Conservation (phyloP, 2,888 invertebrate species). For the Diarsia mendica region DNA sequence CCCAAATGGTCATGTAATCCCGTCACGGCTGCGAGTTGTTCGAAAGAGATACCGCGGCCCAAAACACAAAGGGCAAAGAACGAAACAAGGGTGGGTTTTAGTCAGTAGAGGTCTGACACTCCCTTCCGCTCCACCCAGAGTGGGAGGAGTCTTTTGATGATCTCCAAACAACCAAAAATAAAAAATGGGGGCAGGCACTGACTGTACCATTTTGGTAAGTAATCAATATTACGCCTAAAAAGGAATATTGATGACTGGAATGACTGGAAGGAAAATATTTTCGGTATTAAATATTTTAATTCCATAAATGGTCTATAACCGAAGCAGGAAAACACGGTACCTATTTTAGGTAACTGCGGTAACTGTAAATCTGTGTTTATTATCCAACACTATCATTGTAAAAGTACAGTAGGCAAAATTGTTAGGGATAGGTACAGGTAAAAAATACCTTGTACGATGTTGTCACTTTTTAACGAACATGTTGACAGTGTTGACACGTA, state of each 20-base stretch:
- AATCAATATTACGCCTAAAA: not conserved
- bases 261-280: not conserved
- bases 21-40: no score
- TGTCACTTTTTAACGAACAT: not conserved
- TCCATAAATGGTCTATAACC: not conserved
- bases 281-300: not conserved
- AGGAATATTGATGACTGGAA: constrained; percentile 1
- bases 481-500: not conserved
- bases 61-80: no score
- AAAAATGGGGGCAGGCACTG: no score
- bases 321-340: not conserved
- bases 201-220: no score
- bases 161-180: no score
- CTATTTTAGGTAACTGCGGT: not conserved
- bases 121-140: no score
- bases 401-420: not conserved
- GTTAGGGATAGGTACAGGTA: not conserved
- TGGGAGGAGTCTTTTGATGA: no score
- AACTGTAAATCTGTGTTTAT: not conserved
- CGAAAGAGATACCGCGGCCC: no score
- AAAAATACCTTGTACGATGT: not conserved
- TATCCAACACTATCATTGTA: not conserved
- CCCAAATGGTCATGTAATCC: no score
- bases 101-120: no score
- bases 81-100: no score